phyloP scores from a whole-genome alignment of 2,113 vertebrate species.

The Forbesichthys agassizii region DNA sequence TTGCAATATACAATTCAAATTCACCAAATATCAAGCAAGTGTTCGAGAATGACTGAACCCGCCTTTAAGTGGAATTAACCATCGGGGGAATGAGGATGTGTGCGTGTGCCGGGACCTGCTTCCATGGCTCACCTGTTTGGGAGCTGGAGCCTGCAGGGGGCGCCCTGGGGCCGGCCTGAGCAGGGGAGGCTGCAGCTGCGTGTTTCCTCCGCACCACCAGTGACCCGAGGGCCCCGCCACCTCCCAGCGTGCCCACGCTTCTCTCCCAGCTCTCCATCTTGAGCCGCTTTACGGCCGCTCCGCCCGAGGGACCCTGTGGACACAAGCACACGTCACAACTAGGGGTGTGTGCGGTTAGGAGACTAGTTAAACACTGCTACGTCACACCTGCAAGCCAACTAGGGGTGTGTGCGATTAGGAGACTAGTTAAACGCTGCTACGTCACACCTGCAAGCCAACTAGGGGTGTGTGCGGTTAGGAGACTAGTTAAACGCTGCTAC shows the following conservation, averaged over 20 bases:
- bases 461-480: no score
- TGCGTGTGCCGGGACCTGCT: background rate
- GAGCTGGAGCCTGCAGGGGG: conserved; percentile 20
- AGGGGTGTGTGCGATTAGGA: no score
- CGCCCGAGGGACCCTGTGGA: conserved; percentile 44
- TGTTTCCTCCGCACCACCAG: conserved; percentile 81
- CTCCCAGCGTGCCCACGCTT: conserved; percentile 78
- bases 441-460: no score
- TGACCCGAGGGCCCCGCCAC: conserved; percentile 63
- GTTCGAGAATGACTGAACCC: no score
- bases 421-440: no score
- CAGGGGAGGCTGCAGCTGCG: background rate
- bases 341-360: no score
- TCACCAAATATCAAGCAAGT: no score
- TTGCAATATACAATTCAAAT: no score
- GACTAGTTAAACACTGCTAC: background rate
- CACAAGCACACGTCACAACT: background rate
- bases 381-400: no score
- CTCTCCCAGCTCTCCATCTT: conserved; percentile 82
- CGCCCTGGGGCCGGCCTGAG: conserved; percentile 19
- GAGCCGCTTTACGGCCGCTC: conserved; percentile 70
- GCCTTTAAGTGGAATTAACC: no score
- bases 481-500: no score
- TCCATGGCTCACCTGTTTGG: conserved; percentile 44
- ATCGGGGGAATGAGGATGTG: no score